phyloP scores from a whole-genome alignment of 1,140 invertebrate genomes.

The Musca domestica region DNA sequence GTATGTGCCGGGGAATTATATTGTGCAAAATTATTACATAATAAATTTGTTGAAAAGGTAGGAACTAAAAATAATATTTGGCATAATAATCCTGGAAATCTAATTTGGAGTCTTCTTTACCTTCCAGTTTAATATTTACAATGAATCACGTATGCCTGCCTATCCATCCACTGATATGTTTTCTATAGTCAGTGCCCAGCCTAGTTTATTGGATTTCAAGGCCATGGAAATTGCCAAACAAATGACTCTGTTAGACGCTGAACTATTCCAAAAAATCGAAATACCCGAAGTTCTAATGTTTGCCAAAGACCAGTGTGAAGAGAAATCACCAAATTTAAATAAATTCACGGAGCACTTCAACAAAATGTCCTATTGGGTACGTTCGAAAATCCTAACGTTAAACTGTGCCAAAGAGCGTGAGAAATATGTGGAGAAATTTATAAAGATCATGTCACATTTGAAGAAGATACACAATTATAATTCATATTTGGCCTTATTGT shows the following conservation, averaged over 20 bases:
- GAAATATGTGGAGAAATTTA: conserved; percentile 93
- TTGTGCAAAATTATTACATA: conserved; percentile 83
- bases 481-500: conserved; percentile 93
- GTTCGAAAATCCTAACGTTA: conserved; percentile 75
- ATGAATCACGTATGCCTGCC: conserved; percentile 39
- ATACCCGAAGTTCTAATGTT: conserved; percentile 95
- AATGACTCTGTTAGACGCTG: conserved; percentile 95
- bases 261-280: conserved; percentile 95
- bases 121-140: conserved; percentile 39
- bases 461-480: conserved; percentile 98
- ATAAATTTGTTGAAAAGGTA: conserved; percentile 84
- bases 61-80: background rate
- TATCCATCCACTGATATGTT: conserved; percentile 24
- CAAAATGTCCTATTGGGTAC: conserved; percentile 98
- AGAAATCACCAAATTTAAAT: conserved; percentile 93
- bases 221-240: conserved; percentile 85
- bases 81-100: background rate
- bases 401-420: conserved; percentile 92
- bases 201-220: conserved; percentile 86
- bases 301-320: conserved; percentile 96
- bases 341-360: conserved; percentile 99
- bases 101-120: background rate
- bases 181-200: conserved; percentile 26
- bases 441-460: conserved; percentile 98
- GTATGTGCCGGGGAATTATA: conserved; percentile 81